These are phyloP conservation scores for Cyphomyrus discorhynchus DNA, from an alignment of 2,113 vertebrate genomes.

Conservation along the genomic window DNA sequence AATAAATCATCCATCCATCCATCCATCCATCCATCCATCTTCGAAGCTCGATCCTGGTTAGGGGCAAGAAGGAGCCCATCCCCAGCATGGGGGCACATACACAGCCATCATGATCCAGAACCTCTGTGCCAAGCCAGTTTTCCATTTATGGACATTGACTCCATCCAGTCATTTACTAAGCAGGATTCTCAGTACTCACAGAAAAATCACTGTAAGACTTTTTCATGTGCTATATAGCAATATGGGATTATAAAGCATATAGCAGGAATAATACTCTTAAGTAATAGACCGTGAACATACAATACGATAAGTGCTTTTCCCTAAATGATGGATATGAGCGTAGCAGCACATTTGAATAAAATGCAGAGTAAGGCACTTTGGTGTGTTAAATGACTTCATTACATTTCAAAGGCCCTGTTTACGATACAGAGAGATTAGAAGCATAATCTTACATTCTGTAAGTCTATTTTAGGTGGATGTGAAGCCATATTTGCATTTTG, in stretches of 20 bases:
- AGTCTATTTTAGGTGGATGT: neutral
- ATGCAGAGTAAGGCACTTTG: neutral
- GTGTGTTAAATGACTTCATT: conserved; percentile 4
- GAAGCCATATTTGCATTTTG: neutral
- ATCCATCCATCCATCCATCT: neutral
- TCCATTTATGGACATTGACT: neutral
- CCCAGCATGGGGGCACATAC: neutral
- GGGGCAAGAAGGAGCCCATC: neutral
- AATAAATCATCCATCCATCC: neutral
- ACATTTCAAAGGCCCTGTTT: conserved; percentile 4
- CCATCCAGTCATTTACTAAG: neutral
- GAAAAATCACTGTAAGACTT: neutral
- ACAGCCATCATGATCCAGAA: neutral
- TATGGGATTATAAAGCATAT: neutral
- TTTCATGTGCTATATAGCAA: neutral
- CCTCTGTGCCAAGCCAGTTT: neutral
- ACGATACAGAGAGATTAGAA: neutral
- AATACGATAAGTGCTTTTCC: neutral
- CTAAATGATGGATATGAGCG: neutral
- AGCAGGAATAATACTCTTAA: neutral
- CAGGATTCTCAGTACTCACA: neutral
- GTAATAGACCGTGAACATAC: neutral
- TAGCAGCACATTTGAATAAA: conserved; percentile 4
- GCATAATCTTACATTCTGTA: conserved; percentile 1
- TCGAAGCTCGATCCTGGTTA: neutral